Evolutionary conservation across 1,140 invertebrate species (phyloP).

Genomic region (Mya arenaria): DNA sequence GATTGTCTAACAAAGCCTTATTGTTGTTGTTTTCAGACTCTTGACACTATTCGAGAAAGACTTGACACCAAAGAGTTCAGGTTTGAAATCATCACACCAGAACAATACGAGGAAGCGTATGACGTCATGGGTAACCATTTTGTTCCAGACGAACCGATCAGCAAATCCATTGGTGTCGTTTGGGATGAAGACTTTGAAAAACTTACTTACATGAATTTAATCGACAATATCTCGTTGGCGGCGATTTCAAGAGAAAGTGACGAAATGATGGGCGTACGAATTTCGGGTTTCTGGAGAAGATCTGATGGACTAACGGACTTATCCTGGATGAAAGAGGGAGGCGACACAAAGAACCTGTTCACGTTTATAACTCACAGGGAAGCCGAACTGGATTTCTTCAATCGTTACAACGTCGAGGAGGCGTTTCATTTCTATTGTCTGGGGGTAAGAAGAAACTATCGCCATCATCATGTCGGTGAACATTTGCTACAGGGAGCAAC

Average conservation of each 20-base stretch:
- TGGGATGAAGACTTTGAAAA: constrained; percentile 26
- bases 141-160: constrained; percentile 39
- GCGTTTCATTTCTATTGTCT: constrained; percentile 31
- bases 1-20: too few relatives aligned
- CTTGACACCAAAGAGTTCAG: constrained; percentile 31
- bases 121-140: constrained; percentile 47
- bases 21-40: too few relatives aligned
- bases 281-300: constrained; percentile 5
- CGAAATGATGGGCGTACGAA: constrained; percentile 17
- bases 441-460: constrained; percentile 15
- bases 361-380: constrained; percentile 12
- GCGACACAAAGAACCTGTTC: background rate
- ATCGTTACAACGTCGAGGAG: constrained; percentile 14
- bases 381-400: constrained; percentile 8
- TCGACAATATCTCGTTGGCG: background rate
- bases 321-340: background rate
- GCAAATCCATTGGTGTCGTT: constrained; percentile 30
- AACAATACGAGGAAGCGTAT: constrained; percentile 33
- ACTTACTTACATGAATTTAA: background rate
- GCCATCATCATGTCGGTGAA: constrained; percentile 2
- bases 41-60: constrained; percentile 8
- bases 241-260: background rate
- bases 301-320: background rate
- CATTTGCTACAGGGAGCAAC: background rate
- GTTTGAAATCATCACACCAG: constrained; percentile 34